phyloP scores from a whole-genome alignment of 2,888 invertebrate genomes.

The Chirona hameri region DNA sequence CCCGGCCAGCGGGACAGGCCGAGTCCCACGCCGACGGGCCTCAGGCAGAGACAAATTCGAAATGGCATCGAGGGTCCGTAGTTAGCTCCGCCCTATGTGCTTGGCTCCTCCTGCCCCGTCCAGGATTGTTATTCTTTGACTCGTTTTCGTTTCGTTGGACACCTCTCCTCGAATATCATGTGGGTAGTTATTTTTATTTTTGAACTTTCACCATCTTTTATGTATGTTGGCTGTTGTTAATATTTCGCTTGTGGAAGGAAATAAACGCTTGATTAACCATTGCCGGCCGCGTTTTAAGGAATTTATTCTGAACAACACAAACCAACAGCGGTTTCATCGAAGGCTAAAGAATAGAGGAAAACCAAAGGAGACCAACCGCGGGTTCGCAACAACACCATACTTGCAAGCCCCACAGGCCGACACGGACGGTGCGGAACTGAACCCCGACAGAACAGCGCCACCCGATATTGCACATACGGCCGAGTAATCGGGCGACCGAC shows the following conservation, averaged over 20 bases:
- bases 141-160: not conserved
- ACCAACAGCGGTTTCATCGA: not conserved
- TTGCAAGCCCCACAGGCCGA: no score
- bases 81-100: not conserved
- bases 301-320: not conserved
- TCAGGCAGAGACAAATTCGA: not conserved
- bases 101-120: not conserved
- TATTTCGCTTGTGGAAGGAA: slow-evolving; percentile 31
- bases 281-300: not conserved
- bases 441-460: no score
- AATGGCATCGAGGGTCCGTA: not conserved
- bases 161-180: not conserved
- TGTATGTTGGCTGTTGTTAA: slow-evolving; percentile 14
- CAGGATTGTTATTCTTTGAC: not conserved
- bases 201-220: slow-evolving; percentile 1
- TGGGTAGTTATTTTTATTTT: slow-evolving; percentile 7
- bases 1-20: no score
- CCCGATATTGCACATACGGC: no score
- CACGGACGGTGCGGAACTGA: no score
- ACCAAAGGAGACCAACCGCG: no score
- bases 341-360: no score
- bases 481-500: no score
- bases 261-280: slow-evolving; percentile 29
- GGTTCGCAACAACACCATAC: no score
- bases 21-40: no score